A percentile compares a stretch with the other conserved stretches of the same genome.
phyloP scores from a whole-genome alignment of 35 echinoderm and acorn worm genomes.

The Strongylocentrotus purpuratus region DNA sequence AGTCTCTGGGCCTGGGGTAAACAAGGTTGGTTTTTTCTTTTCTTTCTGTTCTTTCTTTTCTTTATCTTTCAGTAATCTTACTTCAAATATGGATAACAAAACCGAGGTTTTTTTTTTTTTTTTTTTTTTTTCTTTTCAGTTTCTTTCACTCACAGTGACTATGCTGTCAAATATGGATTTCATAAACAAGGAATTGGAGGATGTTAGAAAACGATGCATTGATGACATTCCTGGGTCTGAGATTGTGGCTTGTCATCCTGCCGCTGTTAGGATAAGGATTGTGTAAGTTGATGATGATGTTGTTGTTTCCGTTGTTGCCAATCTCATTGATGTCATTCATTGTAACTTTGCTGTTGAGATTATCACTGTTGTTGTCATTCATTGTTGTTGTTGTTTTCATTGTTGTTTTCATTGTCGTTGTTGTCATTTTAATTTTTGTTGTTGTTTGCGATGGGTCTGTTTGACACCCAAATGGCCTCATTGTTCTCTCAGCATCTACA shows the following conservation, averaged over 20 bases:
- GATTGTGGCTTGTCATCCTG: constrained; percentile 85
- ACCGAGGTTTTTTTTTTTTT: background rate
- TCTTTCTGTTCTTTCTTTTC: no score
- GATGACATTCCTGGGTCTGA: constrained; percentile 73
- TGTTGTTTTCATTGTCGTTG: background rate
- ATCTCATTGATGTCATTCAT: background rate
- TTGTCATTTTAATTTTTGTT: background rate
- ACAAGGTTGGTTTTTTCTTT: no score
- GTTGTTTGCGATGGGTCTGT: no score
- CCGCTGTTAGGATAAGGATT: constrained; percentile 79
- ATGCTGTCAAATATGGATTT: constrained; percentile 45
- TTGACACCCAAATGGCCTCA: no score
- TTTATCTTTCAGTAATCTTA: no score
- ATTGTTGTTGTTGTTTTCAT: no score
- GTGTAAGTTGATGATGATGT: constrained; percentile 60
- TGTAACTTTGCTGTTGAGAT: constrained; percentile 7
- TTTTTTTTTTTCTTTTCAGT: background rate
- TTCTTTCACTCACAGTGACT: background rate
- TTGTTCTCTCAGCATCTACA: no score
- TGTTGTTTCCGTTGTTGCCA: background rate
- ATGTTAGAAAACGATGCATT: constrained; percentile 74
- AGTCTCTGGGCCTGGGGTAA: no score
- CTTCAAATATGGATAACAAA: no score
- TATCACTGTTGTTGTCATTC: constrained; percentile 17
- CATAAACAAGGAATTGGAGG: constrained; percentile 77